phyloP scores from a whole-genome alignment of 2,888 invertebrate species.

The Spisula subtruncata region DNA sequence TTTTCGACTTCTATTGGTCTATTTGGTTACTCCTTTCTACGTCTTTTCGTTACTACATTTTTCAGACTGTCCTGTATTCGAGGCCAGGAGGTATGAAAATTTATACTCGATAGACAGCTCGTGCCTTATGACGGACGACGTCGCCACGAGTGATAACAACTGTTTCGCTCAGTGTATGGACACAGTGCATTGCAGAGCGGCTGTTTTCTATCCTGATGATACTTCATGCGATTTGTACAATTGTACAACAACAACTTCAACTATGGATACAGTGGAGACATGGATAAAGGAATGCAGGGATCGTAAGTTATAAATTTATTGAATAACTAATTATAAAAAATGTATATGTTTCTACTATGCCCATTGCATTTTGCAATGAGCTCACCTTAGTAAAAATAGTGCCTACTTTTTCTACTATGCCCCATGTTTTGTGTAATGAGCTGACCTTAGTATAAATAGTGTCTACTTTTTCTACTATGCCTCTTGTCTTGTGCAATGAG shows the following conservation, averaged over 20 bases:
- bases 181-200: neutral
- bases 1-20: no score
- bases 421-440: no score
- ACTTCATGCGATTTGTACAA: neutral
- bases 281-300: neutral
- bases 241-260: neutral
- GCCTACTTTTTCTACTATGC: no score
- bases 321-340: no score
- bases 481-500: no score
- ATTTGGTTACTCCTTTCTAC: no score
- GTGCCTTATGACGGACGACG: neutral
- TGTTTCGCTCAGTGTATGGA: slow-evolving; percentile 11
- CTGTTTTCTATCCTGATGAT: neutral
- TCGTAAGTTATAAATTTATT: neutral
- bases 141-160: neutral
- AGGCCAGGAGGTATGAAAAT: neutral
- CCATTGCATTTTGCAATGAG: no score
- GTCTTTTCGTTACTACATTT: neutral
- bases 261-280: neutral
- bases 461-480: no score
- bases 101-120: neutral
- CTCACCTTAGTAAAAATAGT: no score
- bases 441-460: no score
- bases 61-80: neutral
- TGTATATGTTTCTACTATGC: no score